A percentile compares a stretch with the other conserved stretches of the same genome.
Evolutionary conservation across 1,140 invertebrate genomes (phyloP).

Genomic region (Tetragonula clypearis): DNA sequence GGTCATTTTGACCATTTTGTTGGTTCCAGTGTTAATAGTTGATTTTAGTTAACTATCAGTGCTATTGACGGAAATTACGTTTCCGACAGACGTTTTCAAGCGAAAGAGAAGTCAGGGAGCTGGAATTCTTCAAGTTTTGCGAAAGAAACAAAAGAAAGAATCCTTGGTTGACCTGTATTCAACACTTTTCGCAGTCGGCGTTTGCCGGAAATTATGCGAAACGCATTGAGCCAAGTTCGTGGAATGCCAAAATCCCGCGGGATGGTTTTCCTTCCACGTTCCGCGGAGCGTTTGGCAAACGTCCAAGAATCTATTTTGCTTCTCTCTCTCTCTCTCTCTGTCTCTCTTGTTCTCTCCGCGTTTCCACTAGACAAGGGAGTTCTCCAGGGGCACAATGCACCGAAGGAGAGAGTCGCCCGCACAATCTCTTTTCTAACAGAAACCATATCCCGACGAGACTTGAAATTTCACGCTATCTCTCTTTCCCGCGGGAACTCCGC

Average conservation of each 20-base stretch:
- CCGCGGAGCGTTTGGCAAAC: constrained; percentile 50
- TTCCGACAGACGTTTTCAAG: no score
- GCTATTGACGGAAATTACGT: no score
- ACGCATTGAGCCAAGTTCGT: constrained; percentile 4
- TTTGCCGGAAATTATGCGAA: constrained; percentile 30
- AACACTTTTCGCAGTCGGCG: background rate
- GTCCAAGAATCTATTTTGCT: constrained; percentile 51
- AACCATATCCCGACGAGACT: background rate
- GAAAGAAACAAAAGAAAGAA: background rate
- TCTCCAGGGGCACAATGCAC: constrained; percentile 61
- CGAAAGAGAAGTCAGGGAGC: no score
- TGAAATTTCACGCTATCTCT: background rate
- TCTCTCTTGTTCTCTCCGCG: background rate
- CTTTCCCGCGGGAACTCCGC: background rate
- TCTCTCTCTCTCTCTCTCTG: background rate
- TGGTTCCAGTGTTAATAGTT: no score
- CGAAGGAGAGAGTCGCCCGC: constrained; percentile 4
- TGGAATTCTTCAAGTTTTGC: no score
- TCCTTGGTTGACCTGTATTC: background rate
- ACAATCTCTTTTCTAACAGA: constrained; percentile 50
- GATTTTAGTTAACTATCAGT: no score
- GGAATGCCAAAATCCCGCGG: constrained; percentile 35
- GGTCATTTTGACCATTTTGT: no score
- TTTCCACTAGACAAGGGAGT: constrained; percentile 42
- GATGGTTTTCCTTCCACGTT: constrained; percentile 51